Evolutionary conservation across 2,113 vertebrate genomes (phyloP), one percentile per base, ranked within the genome.

Genomic region (Podocnemis expansa): DNA sequence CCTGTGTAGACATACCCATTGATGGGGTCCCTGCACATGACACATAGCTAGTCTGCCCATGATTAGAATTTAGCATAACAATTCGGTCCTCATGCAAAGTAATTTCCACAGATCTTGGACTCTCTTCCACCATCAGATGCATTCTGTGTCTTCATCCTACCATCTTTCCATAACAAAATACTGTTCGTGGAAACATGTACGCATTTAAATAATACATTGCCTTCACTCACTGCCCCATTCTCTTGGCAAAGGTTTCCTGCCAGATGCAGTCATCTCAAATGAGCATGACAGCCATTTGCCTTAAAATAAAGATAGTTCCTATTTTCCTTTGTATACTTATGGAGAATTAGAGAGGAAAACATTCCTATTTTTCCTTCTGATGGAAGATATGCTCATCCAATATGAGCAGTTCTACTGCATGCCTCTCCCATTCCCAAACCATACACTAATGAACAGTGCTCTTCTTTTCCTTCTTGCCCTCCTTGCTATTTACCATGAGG

Each of bases 81-180:
- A 52, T 76, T 76, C 14, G 25, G 51, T 21, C 70, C 29, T 85
- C 51, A 80, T 60, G 21, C 34, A 91, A 89, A 91, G 80, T 47
- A 88, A 10, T 75, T 95, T 88, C 78, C 52, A 52, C 60, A 93
- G 82, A 78, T 87, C 27, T 58, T 87, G 81, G 90, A 52, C 31
- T 17, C 7, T 78, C 58, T 76, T 87, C 63, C 63, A 73, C 21
- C 11, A 63, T 78, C 86, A 88, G n/a, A 60, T 78, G 3, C 14
- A 63, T 85, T 17, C 10, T 76, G 17, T 80, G 16, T 51, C 63
- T 89, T 45, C 27, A 10, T 82, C 38, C 49, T 55, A n/a, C 47
- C 45, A 2, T 24, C 85, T 96, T 34, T 87, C 29, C n/a, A 85
- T 70, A 27, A 2, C 11, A 56, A 13, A 89, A 21, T 27, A 73